Evolutionary conservation across 2,888 invertebrate species (phyloP), one percentile per base, ranked within the genome.

Genomic region (Dascillus cervinus): DNA sequence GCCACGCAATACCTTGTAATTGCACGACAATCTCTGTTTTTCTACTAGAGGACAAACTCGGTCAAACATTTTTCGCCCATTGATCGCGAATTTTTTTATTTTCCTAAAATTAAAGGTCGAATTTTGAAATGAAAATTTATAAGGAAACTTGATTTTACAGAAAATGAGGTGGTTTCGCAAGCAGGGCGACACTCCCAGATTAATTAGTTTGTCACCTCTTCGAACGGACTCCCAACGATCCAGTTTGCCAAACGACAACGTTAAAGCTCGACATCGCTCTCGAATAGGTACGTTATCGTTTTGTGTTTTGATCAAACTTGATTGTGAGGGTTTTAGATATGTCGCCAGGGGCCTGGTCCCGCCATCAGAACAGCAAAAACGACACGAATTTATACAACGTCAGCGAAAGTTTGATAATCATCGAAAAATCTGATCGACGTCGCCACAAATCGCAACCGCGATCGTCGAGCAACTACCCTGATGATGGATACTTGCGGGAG

Each of bases 131-230:
- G n/a, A 11, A n/a, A 8, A 19, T 21, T 3, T 9, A 4, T 21
- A 22, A 6, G 6, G 10, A 22, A n/a, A 2, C 4, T 22, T 22
- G 22, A 34, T 28, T 22, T 45, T 44, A 4, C 32, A 46, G 40
- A 60, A 60, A 52, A 81, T 81, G 81, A 77, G 79, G 69, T 81
- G 81, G 81, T 81, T 81, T 69, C 76, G 72, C 41, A 69, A 67
- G 62, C 64, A 67, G 48, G 75, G 75, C 56, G 78, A 75, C 64
- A 71, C 79, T 58, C 80, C 80, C 50, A 71, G 77, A 64, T 71
- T 81, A 55, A 69, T 81, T 43, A 79, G 79, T 63, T 70, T 80
- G 41, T 78, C 80, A 43, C 78, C 79, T 19, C 56, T 72, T 33
- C 60, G 69, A 47, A 72, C 67, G 47, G 64, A 71, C 51, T 70